Base-by-base conservation (phyloP, 92 coral and sea anemone species). In the Blastomussa wellsi region DNA sequence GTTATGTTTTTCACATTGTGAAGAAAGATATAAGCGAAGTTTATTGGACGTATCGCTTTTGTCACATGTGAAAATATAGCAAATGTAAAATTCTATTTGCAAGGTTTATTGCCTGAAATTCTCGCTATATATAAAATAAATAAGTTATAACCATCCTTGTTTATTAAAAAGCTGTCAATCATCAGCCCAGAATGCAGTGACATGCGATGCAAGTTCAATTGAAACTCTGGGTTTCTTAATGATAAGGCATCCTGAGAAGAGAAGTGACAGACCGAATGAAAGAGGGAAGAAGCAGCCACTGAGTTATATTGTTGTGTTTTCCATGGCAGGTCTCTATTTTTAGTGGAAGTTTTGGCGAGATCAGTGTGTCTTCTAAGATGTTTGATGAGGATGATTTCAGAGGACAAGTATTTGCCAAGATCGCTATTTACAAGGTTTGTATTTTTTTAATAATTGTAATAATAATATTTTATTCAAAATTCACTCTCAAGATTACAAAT, bases 351-450 rank as follows among this genome's bases (percentile, higher is more conserved):
- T 59, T 36, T 41, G 89, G 82, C 11, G 92, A 84, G 17, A 48
- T 79, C 52, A 91, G 94, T 66, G 42, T 80, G 80, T 24, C 74
- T 70, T 91, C 92, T 57, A 74, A 77, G 74, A 31, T 24, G 7
- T 48, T n/a, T 33, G 64, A 76, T 13, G 76, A 80, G 0, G 95
- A 89, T 24, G 88, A 79, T 16, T 33, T 85, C 7, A 87, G 83
- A 48, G 91, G 91, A 72, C 97, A 93, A 49, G 80, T 93, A 4
- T 93, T 93, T 47, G 84, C 97, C 13, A 89, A 77, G 28, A 89
- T 89, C 64, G 97, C 95, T 16, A 79, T 89, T 69, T 93, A 87
- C 75, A 92, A 89, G 85, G 97, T 93, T 84, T 32, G 89, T 36
- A 32, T 10, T 20, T 28, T 36, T 14, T 7, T 19, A 57, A 22